Conservation (phyloP, 2,113 vertebrate species). For the Larimichthys crocea region DNA sequence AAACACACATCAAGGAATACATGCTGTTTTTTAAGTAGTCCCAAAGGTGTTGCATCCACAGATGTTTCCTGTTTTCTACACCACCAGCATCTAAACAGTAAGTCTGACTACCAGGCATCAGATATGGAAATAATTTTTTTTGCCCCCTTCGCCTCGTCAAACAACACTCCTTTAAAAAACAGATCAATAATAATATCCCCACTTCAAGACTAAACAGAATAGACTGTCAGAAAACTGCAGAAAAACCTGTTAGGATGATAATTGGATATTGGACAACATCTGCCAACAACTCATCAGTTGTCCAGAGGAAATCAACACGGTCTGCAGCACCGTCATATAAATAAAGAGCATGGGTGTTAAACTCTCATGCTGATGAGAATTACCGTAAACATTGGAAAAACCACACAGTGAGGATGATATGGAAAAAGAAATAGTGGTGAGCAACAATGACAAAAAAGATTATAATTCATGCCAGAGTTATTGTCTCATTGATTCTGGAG, state of each 20-base stretch:
- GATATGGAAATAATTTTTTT: conserved; percentile 4
- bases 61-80: conserved; percentile 28
- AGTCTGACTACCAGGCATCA: conserved; percentile 4
- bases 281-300: neutral
- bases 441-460: too few species aligned
- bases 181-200: neutral
- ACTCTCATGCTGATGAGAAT: neutral
- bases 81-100: neutral
- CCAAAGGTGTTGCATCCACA: neutral
- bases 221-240: neutral
- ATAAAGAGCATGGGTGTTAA: neutral
- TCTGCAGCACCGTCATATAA: neutral
- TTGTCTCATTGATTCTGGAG: too few species aligned
- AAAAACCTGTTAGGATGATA: neutral
- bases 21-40: conserved; percentile 11
- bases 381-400: neutral
- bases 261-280: neutral
- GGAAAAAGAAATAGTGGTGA: neutral
- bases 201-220: neutral
- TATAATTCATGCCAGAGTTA: too few species aligned
- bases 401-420: neutral
- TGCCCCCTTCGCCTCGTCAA: neutral
- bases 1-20: neutral
- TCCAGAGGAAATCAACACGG: neutral
- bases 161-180: neutral